Conservation (phyloP, 2,113 vertebrate genomes). For the Tichodroma muraria region DNA sequence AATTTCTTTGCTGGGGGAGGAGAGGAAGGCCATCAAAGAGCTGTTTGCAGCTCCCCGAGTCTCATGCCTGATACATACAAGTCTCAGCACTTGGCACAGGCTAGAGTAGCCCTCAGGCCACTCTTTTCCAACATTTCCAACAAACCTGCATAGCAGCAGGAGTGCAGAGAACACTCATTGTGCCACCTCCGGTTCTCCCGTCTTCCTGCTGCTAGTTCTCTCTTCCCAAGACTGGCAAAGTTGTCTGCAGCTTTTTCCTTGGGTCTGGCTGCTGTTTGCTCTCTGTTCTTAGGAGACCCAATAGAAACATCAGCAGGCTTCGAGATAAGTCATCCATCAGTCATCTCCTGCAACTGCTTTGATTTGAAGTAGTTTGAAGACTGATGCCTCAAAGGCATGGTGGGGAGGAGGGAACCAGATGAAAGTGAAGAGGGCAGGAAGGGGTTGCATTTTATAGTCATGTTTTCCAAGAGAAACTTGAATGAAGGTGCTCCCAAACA, state of each 20-base stretch:
- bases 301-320: background rate
- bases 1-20: background rate
- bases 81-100: background rate
- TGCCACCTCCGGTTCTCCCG: fast-evolving
- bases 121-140: too few species aligned
- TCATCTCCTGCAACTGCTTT: background rate
- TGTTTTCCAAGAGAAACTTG: background rate
- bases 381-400: background rate
- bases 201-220: background rate
- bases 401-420: background rate
- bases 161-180: background rate
- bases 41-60: background rate
- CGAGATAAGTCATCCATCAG: background rate
- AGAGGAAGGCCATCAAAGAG: background rate
- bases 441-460: background rate
- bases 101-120: background rate
- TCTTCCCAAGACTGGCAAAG: background rate
- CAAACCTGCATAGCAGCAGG: background rate
- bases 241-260: background rate
- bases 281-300: background rate
- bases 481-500: background rate
- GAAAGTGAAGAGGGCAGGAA: constrained; percentile 1
- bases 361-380: background rate
- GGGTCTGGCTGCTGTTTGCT: background rate
- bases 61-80: background rate